Conservation (phyloP, 2,888 invertebrate genomes). For the Melieria crassipennis region DNA sequence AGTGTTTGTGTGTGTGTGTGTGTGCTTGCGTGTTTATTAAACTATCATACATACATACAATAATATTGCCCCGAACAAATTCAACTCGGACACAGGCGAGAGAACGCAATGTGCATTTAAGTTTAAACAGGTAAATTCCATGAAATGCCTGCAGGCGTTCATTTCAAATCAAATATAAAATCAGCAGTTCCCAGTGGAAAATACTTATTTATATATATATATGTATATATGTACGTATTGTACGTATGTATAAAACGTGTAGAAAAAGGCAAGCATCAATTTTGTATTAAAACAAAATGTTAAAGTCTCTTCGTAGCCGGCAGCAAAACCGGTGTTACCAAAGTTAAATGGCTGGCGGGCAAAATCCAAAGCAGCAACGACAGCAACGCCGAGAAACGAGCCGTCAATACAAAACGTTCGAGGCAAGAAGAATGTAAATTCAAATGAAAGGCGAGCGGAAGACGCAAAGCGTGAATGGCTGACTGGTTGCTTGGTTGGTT, state of each 20-base stretch:
- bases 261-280: slow-evolving; percentile 25
- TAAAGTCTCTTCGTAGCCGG: slow-evolving; percentile 29
- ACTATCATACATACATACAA: slow-evolving; percentile 15
- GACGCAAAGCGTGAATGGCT: too few species aligned
- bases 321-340: slow-evolving; percentile 33
- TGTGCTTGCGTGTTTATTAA: slow-evolving; percentile 28
- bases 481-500: too few species aligned
- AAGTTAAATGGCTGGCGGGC: slow-evolving; percentile 28
- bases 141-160: slow-evolving; percentile 25
- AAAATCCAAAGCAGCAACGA: slow-evolving; percentile 11
- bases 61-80: slow-evolving; percentile 32
- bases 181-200: background rate
- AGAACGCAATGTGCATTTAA: slow-evolving; percentile 23
- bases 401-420: too few species aligned
- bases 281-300: slow-evolving; percentile 26
- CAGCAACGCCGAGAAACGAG: background rate
- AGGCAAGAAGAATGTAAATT: too few species aligned
- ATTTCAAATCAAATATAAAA: slow-evolving; percentile 33
- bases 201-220: slow-evolving; percentile 19
- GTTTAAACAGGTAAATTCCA: slow-evolving; percentile 31
- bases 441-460: too few species aligned
- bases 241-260: slow-evolving; percentile 27
- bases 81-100: slow-evolving; percentile 13
- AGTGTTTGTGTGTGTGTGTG: slow-evolving; percentile 12
- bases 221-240: slow-evolving; percentile 22